Conservation (phyloP, 1,140 invertebrate genomes). For the Papilio helenus region DNA sequence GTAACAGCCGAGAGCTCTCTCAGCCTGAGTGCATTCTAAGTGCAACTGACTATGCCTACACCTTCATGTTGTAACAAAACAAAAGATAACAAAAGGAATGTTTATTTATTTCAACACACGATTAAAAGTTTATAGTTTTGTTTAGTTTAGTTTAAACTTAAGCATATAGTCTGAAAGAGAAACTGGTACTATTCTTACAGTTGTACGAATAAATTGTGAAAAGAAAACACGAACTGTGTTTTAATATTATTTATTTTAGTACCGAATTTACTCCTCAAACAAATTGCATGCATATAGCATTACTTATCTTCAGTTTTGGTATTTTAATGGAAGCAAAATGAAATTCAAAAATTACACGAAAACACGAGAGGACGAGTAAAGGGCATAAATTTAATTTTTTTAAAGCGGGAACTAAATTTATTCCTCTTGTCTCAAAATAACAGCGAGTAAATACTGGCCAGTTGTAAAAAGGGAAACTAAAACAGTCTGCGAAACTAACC, state of each 20-base stretch:
- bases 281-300: constrained; percentile 60
- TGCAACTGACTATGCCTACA: constrained; percentile 57
- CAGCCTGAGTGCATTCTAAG: constrained; percentile 58
- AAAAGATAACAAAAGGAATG: constrained; percentile 29
- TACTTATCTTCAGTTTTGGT: constrained; percentile 54
- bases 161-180: not conserved
- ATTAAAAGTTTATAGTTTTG: not conserved
- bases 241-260: not conserved
- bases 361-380: not conserved
- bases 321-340: constrained; percentile 65
- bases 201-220: too few relatives aligned
- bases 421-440: constrained; percentile 39
- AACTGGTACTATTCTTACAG: not conserved
- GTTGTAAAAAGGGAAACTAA: constrained; percentile 47
- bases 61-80: constrained; percentile 20
- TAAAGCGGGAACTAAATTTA: constrained; percentile 45
- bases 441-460: constrained; percentile 58
- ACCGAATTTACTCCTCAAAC: constrained; percentile 27
- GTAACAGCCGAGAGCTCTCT: constrained; percentile 62
- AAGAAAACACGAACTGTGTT: too few relatives aligned
- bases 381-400: not conserved
- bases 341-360: constrained; percentile 37
- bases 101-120: not conserved
- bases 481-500: constrained; percentile 56
- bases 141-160: constrained; percentile 41